Percentiles rank a stretch among this genome's conserved stretches.
phyloP scores from a whole-genome alignment of 1,140 invertebrate genomes.

The Drosophila biarmipes region DNA sequence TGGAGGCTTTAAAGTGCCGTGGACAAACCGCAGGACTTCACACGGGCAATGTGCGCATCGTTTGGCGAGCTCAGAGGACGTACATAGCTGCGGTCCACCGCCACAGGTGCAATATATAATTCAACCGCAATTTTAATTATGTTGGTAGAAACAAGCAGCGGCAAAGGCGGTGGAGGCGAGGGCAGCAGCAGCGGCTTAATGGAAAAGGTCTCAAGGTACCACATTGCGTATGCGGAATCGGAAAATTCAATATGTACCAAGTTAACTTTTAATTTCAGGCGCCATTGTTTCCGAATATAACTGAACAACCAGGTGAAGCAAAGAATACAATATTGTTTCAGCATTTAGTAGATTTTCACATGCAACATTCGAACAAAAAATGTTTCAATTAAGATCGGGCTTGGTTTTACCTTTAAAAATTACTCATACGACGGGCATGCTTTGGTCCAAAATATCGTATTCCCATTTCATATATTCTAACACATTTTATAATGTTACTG shows the following conservation, averaged over 20 bases:
- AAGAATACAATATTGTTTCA: too few species aligned
- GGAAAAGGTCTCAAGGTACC: slow-evolving; percentile 28
- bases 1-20: slow-evolving; percentile 55
- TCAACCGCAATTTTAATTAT: slow-evolving; percentile 79
- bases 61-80: slow-evolving; percentile 18
- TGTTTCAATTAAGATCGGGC: too few species aligned
- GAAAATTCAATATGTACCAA: slow-evolving; percentile 20
- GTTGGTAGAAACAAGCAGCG: slow-evolving; percentile 59
- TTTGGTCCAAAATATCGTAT: too few species aligned
- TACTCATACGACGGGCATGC: too few species aligned
- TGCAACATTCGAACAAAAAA: too few species aligned
- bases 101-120: slow-evolving; percentile 79
- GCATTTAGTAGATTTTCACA: too few species aligned
- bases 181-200: slow-evolving; percentile 5
- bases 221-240: slow-evolving; percentile 56
- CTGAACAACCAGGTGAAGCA: too few species aligned
- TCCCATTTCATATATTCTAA: too few species aligned
- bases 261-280: not conserved
- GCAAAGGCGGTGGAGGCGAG: slow-evolving; percentile 2
- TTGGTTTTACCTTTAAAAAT: too few species aligned
- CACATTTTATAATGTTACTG: too few species aligned
- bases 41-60: slow-evolving; percentile 52
- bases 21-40: slow-evolving; percentile 60
- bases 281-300: not conserved
- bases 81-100: slow-evolving; percentile 61